Percentiles rank a stretch among this genome's conserved stretches.
These are phyloP conservation scores for Calephelis virginiensis DNA, from an alignment of 1,140 invertebrate genomes.

Conservation along the genomic window DNA sequence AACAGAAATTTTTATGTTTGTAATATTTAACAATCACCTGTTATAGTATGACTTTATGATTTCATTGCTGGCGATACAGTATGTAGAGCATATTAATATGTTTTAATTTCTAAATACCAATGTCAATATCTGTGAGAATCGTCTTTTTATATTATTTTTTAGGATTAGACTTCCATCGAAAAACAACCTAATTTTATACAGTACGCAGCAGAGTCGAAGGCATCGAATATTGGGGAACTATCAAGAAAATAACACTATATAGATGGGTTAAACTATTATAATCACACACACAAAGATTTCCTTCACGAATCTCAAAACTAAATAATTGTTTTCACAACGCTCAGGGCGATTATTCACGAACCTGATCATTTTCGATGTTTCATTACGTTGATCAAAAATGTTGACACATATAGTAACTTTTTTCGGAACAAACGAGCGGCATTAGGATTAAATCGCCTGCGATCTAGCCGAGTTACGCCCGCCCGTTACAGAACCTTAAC, in stretches of 20 bases:
- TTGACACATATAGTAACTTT: slow-evolving; percentile 7
- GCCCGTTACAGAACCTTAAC: slow-evolving; percentile 4
- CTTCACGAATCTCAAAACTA: slow-evolving; percentile 1
- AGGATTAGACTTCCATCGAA: no score
- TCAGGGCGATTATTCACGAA: background rate
- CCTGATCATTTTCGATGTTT: slow-evolving; percentile 6
- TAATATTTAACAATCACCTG: no score
- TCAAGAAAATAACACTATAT: background rate
- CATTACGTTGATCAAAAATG: background rate
- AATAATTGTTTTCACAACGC: slow-evolving; percentile 1
- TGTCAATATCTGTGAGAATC: no score
- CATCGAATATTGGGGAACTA: no score
- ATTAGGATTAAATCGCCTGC: slow-evolving; percentile 4
- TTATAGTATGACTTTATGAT: no score
- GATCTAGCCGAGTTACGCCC: background rate
- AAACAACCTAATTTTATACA: no score
- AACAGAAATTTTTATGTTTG: no score
- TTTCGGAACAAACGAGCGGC: background rate
- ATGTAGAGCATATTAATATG: no score
- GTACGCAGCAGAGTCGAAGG: no score
- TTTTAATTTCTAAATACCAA: no score
- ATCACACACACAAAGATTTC: background rate
- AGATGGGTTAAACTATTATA: background rate
- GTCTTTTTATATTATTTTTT: no score
- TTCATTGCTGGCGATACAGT: no score